phyloP scores from a whole-genome alignment of 1,140 invertebrate species.

The Apis florea region DNA sequence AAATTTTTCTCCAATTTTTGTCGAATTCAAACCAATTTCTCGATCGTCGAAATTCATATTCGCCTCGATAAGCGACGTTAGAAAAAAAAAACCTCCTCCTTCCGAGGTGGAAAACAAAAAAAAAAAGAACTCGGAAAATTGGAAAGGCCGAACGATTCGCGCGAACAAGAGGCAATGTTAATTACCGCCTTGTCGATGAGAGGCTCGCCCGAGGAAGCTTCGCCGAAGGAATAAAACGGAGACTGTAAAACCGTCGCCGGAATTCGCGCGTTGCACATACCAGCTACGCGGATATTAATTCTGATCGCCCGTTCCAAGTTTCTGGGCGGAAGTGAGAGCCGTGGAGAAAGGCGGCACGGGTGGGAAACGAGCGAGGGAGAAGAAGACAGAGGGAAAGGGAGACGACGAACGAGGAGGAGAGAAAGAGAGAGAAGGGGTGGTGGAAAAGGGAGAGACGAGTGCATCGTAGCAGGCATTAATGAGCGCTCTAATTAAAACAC shows the following conservation, averaged over 20 bases:
- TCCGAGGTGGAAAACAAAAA: too few relatives aligned
- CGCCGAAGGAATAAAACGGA: constrained; percentile 38
- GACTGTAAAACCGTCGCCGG: constrained; percentile 16
- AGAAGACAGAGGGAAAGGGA: background rate
- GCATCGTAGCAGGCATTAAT: constrained; percentile 67
- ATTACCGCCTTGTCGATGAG: constrained; percentile 54
- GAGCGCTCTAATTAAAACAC: constrained; percentile 74
- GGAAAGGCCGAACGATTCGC: constrained; percentile 46
- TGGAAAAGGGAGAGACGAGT: constrained; percentile 42
- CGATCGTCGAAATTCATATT: too few relatives aligned
- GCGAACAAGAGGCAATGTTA: constrained; percentile 55
- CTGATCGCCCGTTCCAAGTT: constrained; percentile 37
- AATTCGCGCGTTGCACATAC: background rate
- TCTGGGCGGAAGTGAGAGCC: background rate
- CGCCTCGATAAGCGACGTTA: background rate
- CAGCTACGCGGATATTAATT: constrained; percentile 56
- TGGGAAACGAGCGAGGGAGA: background rate
- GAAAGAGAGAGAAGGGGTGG: background rate
- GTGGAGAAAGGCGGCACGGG: background rate
- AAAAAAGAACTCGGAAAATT: constrained; percentile 11
- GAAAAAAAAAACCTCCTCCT: background rate
- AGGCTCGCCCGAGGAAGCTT: constrained; percentile 30
- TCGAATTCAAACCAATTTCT: background rate
- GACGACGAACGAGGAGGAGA: background rate
- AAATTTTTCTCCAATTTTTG: background rate